Percentiles rank a stretch among this genome's conserved stretches.
Evolutionary conservation across 2,888 invertebrate species (phyloP).

Genomic region (Philonicus albiceps): DNA sequence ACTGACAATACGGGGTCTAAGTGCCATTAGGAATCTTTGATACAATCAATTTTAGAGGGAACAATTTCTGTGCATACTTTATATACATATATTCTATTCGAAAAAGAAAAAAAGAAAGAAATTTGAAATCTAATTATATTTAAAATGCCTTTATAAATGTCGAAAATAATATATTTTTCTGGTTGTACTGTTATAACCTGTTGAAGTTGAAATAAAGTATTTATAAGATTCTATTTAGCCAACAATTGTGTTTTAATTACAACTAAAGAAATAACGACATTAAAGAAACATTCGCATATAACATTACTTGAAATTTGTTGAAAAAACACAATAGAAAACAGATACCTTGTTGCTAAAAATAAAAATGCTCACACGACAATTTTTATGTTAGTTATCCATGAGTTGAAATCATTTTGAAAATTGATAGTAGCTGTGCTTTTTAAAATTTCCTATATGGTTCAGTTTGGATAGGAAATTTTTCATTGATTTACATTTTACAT

Average conservation of each 20-base stretch:
- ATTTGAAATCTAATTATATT: constrained; percentile 18
- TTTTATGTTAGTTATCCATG: too few relatives aligned
- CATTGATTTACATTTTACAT: too few relatives aligned
- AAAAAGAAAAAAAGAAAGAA: constrained; percentile 10
- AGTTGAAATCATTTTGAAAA: too few relatives aligned
- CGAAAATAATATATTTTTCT: constrained; percentile 44
- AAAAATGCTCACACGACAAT: too few relatives aligned
- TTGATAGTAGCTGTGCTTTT: too few relatives aligned
- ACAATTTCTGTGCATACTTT: constrained; percentile 24
- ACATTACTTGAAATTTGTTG: background rate
- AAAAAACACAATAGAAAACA: too few relatives aligned
- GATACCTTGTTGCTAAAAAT: too few relatives aligned
- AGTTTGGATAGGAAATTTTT: too few relatives aligned
- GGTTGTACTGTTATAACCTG: constrained; percentile 47
- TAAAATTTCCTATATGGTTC: too few relatives aligned
- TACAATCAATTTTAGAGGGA: constrained; percentile 32
- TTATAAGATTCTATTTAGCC: constrained; percentile 32
- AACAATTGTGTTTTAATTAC: background rate
- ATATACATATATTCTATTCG: background rate
- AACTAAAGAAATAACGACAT: background rate
- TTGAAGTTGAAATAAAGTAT: constrained; percentile 44
- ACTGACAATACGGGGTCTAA: background rate
- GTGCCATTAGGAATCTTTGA: constrained; percentile 13
- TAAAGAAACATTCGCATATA: background rate
- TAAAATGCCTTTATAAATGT: constrained; percentile 28